These are phyloP conservation scores for Phylloscopus trochiloides DNA, from an alignment of 2,113 vertebrate genomes.

Conservation along the genomic window DNA sequence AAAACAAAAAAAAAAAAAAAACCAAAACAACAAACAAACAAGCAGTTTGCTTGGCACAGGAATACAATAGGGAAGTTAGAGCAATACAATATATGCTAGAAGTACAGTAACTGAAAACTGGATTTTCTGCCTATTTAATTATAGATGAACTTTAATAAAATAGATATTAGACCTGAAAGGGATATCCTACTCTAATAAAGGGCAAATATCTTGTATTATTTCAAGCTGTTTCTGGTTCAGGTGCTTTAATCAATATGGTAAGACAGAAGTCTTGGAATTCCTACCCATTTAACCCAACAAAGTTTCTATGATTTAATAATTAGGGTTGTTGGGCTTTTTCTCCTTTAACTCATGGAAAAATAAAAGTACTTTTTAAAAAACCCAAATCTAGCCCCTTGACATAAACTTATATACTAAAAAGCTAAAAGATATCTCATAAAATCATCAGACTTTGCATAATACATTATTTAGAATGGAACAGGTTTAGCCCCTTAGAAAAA, in stretches of 20 bases:
- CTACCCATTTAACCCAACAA: neutral
- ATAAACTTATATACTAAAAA: neutral
- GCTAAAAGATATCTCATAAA: neutral
- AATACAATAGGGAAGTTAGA: neutral
- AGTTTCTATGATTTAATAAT: neutral
- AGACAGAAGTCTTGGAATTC: neutral
- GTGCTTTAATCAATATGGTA: neutral
- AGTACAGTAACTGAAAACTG: neutral
- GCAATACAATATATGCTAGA: neutral
- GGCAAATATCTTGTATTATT: neutral
- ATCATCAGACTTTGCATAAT: neutral
- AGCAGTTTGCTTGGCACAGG: neutral
- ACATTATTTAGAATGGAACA: neutral
- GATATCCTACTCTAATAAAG: neutral
- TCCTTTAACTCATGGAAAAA: neutral
- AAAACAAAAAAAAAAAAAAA: neutral
- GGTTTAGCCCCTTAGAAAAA: neutral
- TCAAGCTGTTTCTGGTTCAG: neutral
- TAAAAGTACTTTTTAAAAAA: neutral
- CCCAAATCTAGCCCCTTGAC: rapidly evolving
- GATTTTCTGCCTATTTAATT: neutral
- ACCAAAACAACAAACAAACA: neutral
- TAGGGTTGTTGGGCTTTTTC: neutral
- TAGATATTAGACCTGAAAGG: neutral
- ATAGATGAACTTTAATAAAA: neutral